phyloP scores from a whole-genome alignment of 2,113 vertebrate species.

The Pimephales promelas region DNA sequence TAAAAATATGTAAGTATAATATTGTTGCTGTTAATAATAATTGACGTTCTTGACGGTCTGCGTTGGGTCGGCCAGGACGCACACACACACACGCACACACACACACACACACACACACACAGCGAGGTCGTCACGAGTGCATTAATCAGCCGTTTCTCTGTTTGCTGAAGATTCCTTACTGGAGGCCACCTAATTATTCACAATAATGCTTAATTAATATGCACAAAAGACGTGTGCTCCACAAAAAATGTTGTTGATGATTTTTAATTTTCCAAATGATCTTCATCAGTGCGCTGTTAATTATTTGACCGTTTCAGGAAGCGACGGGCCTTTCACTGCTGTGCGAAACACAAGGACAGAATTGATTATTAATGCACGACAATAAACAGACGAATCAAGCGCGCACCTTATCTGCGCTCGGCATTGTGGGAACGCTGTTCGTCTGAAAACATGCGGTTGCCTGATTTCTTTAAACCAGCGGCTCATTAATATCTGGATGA shows the following conservation, averaged over 20 bases:
- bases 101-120: no score
- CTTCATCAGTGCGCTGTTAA: slow-evolving; percentile 56
- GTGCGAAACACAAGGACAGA: slow-evolving; percentile 36
- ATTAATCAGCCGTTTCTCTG: background rate
- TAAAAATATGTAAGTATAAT: background rate
- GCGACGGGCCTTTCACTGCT: slow-evolving; percentile 35
- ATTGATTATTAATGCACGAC: slow-evolving; percentile 13
- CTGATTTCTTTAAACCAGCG: slow-evolving; percentile 17
- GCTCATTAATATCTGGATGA: background rate
- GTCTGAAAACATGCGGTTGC: slow-evolving; percentile 22
- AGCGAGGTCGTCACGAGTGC: no score
- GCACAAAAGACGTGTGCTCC: slow-evolving; percentile 56
- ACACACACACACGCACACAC: no score
- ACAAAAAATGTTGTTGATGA: slow-evolving; percentile 53
- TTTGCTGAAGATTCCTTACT: slow-evolving; percentile 44
- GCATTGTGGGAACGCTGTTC: slow-evolving; percentile 1
- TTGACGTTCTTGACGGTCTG: slow-evolving; percentile 60
- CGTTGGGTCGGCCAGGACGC: no score
- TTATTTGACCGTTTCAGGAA: slow-evolving; percentile 56
- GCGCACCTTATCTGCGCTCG: slow-evolving; percentile 28
- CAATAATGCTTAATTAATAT: slow-evolving; percentile 61
- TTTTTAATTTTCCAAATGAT: slow-evolving; percentile 62
- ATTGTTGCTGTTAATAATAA: background rate
- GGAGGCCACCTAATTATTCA: slow-evolving; percentile 53
- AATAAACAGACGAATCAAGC: slow-evolving; percentile 12